Evolutionary conservation across 2,888 invertebrate genomes (phyloP), one percentile per base, ranked within the genome.

Genomic region (Tetragonula carbonaria): DNA sequence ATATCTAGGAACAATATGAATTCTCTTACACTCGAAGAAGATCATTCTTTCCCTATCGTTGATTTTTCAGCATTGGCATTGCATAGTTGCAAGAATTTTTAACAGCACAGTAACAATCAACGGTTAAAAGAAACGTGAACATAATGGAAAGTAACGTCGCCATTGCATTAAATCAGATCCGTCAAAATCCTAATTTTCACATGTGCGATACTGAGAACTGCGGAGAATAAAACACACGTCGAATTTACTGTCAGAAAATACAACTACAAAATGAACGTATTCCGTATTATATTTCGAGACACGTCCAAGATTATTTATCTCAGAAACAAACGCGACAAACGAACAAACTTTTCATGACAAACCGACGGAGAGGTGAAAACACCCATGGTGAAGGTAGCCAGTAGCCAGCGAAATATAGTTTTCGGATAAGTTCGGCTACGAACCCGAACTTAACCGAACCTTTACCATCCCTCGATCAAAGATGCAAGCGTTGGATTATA

Each of bases 351-450:
- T 85, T 87, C 79, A 77, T 82, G 78, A 84, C 79, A 87, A 82
- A 84, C 84, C 82, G 80, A 85, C 79, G 67, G 79, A 80, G 84
- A 90, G 87, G 91, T 90, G 91, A 92, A 92, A 91, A 92, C 88
- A 91, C 86, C 88, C 90, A 89, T 91, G 87, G 87, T 91, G 89
- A 89, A 91, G 88, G 91, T 88, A 86, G 83, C 82, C 85, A 90
- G 91, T 88, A 86, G 80, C 83, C 84, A 90, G 86, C 84, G 86
- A 87, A 86, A 86, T 88, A 84, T 67, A 68, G 78, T 79, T 85
- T 83, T 88, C 88, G 88, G 88, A 53, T 38, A 74, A 57, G 65
- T 78, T 88, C 88, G 88, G 77, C 45, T 74, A 13, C 33, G 55
- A 62, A 68, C 18, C 77, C 88, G 88, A 85, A 83, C 74, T 74